Evolutionary conservation across 2,113 vertebrate genomes (phyloP).

Genomic region (Rhinoptilus africanus): DNA sequence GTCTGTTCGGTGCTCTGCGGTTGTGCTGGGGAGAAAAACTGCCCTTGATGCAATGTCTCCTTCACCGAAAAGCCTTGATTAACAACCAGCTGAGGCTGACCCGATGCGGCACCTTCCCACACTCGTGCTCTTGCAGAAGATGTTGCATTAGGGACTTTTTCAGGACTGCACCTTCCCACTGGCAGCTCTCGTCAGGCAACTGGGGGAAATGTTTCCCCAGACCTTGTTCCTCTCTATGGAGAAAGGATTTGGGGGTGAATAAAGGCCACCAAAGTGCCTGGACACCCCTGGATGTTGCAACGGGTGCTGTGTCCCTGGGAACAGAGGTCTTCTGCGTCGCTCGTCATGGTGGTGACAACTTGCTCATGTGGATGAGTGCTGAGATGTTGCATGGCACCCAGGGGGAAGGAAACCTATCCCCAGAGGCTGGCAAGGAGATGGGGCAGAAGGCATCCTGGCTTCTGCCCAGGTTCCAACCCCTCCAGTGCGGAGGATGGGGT

Average conservation of each 20-base stretch:
- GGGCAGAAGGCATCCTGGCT: background rate
- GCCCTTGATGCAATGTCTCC: fast-evolving
- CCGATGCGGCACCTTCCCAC: background rate
- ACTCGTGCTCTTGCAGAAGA: background rate
- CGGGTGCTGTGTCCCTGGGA: background rate
- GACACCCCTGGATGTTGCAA: fast-evolving
- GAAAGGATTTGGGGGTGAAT: background rate
- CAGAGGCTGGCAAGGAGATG: background rate
- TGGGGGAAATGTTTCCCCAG: background rate
- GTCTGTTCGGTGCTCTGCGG: background rate
- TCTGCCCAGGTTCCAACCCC: background rate
- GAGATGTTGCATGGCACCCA: fast-evolving
- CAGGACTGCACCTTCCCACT: background rate
- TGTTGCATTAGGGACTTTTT: background rate
- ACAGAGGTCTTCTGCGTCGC: background rate
- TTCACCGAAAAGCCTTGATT: background rate
- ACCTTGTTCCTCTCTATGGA: background rate
- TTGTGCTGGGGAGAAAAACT: background rate
- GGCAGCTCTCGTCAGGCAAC: background rate
- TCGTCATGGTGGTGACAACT: background rate
- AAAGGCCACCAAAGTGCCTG: background rate
- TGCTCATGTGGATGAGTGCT: background rate
- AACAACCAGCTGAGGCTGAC: background rate
- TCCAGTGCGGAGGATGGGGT: background rate
- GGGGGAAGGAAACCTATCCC: background rate